Base-by-base conservation (phyloP, 2,113 vertebrate species). In the Epinephelus fuscoguttatus region DNA sequence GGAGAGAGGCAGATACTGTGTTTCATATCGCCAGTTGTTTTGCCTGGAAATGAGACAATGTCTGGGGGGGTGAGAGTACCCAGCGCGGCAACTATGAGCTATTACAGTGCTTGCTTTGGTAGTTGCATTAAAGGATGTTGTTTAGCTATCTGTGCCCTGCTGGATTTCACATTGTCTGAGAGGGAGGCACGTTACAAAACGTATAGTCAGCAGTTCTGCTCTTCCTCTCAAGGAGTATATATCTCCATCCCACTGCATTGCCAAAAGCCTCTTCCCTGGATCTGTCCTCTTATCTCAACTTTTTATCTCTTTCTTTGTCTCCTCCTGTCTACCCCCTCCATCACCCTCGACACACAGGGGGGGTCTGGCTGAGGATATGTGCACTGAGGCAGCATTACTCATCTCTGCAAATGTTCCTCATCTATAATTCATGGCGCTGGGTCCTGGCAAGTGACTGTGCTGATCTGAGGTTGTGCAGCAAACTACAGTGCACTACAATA, bases 351-450 rank as follows among this genome's bases (percentile, higher is more conserved):
- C 42, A 60, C 78, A 53, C 21, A 56, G 59, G 76, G 70, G 42
- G 63, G 78, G 40, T 73, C 74, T 73, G 70, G 27, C 71, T 81
- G 25, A 70, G 52, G 56, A 66, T 78, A 66, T 4, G 37, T 92
- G 85, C 88, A 84, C 75, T 78, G 80, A 92, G 74, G 87, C 85
- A 89, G 78, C 76, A 83, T 89, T 78, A 81, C 72, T 88, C 90
- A 84, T 88, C 87, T 77, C 81, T 87, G 88, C 77, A 85, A 93
- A 91, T 89, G 89, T 88, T 85, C 74, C 84, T 93, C 82, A 94
- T 95, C 89, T 93, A 95, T 95, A 94, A 95, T 95, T 95, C 89
- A 95, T 93, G 47, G 25, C 82, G 61, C 78, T 70, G 68, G 77
- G 80, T 90, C 71, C 88, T 88, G 89, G 87, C 82, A 83, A 87